Percentiles rank a stretch among this genome's conserved stretches.
phyloP scores from a whole-genome alignment of 2,797 vertebrate species.

The Alectoris magna region DNA sequence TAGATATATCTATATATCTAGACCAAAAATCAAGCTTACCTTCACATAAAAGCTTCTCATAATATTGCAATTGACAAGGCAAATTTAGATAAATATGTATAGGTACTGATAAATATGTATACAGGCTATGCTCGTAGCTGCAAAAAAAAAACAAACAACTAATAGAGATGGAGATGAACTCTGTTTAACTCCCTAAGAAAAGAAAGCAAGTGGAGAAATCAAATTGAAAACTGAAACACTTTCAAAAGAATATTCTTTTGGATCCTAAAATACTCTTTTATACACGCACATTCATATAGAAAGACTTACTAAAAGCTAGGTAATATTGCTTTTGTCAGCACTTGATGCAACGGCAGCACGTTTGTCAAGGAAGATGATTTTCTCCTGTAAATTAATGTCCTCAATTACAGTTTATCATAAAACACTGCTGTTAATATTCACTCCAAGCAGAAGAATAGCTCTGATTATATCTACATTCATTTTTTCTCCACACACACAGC shows the following conservation, averaged over 20 bases:
- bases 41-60: slow-evolving; percentile 27
- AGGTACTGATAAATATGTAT: slow-evolving; percentile 12
- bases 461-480: slow-evolving; percentile 29
- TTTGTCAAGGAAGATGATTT: slow-evolving; percentile 31
- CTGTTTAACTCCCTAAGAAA: background rate
- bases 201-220: slow-evolving; percentile 6
- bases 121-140: background rate
- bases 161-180: slow-evolving; percentile 1
- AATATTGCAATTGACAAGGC: background rate
- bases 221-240: background rate
- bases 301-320: background rate
- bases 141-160: background rate
- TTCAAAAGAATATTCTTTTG: background rate
- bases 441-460: slow-evolving; percentile 27
- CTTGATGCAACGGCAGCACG: background rate
- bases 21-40: background rate
- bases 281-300: background rate
- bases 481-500: background rate
- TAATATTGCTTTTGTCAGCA: slow-evolving; percentile 34
- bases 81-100: slow-evolving; percentile 8
- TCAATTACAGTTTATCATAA: slow-evolving; percentile 50
- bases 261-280: background rate
- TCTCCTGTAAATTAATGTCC: background rate
- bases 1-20: background rate
- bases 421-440: slow-evolving; percentile 42